phyloP scores from a whole-genome alignment of 2,113 vertebrate genomes.

The Pseudonaja textilis region DNA sequence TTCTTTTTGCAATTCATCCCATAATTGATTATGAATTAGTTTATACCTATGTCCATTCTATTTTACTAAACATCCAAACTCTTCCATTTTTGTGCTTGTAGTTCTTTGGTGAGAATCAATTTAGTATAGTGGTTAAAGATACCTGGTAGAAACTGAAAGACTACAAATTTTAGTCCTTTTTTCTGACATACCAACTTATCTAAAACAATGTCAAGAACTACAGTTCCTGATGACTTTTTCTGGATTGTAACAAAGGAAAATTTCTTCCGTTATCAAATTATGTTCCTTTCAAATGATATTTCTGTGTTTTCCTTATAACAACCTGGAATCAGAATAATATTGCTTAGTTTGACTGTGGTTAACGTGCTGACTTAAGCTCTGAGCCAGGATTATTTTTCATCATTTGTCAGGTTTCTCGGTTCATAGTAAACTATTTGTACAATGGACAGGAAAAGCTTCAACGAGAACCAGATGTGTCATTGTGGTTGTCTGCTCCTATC shows the following conservation, averaged over 20 bases:
- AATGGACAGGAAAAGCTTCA: background rate
- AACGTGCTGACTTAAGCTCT: background rate
- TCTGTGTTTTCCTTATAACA: background rate
- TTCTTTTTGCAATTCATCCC: background rate
- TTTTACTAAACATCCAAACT: background rate
- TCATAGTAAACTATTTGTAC: background rate
- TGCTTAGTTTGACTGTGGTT: background rate
- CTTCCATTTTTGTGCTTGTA: background rate
- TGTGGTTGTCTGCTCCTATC: background rate
- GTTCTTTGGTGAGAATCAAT: background rate
- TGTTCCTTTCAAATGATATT: background rate
- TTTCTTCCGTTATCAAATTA: background rate
- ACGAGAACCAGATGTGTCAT: background rate
- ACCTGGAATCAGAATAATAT: background rate
- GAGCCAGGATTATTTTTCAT: background rate
- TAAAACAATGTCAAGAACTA: background rate
- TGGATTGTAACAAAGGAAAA: background rate
- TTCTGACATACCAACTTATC: background rate
- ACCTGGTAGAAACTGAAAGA: background rate
- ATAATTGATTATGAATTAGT: background rate
- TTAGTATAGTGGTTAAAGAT: background rate
- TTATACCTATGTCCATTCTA: background rate
- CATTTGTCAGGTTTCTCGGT: background rate
- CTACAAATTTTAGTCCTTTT: background rate
- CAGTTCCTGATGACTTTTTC: conserved; percentile 1